A percentile compares a stretch with the other conserved stretches of the same genome.
Conservation (phyloP, 2,888 invertebrate genomes). For the Keiferia lycopersicella region DNA sequence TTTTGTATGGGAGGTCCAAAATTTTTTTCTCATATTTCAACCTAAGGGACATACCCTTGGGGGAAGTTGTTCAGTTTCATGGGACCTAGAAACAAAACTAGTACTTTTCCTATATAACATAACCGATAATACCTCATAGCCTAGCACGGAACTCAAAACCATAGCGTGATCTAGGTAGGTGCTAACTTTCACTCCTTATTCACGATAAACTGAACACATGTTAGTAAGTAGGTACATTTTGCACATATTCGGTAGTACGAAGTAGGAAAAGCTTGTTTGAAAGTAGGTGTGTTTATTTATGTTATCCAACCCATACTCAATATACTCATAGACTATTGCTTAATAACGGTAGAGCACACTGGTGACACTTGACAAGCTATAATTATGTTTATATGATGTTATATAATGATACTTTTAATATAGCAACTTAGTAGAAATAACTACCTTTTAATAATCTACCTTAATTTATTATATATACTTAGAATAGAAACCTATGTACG, state of each 20-base stretch:
- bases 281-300: conserved; percentile 15
- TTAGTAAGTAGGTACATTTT: background rate
- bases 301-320: conserved; percentile 14
- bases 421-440: no score
- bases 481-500: no score
- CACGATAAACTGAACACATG: background rate
- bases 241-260: conserved; percentile 3
- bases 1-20: no score
- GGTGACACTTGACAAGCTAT: conserved; percentile 23
- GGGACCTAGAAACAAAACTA: no score
- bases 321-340: background rate
- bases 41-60: no score
- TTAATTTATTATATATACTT: no score
- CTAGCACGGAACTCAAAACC: background rate
- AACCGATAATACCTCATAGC: background rate
- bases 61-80: no score
- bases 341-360: conserved; percentile 1
- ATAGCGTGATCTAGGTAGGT: background rate
- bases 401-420: conserved; percentile 20
- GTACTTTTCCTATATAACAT: no score
- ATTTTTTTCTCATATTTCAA: no score
- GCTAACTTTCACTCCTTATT: background rate
- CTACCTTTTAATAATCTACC: no score
- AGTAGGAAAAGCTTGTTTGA: background rate
- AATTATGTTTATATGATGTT: conserved; percentile 23